Conservation (phyloP, 2,888 invertebrate species). For the Rhagonycha fulva region DNA sequence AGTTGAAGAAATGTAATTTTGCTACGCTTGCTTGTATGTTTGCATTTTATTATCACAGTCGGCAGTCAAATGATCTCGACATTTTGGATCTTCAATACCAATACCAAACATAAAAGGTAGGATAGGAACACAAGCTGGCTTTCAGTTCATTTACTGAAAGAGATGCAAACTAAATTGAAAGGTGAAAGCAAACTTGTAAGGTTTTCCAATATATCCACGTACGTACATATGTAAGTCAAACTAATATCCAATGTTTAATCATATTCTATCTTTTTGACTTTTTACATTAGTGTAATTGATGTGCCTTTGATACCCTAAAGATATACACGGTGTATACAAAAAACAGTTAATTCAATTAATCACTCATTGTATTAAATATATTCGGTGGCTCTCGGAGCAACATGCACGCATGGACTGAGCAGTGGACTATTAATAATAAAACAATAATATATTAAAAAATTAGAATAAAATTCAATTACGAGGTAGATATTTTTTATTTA, state of each 20-base stretch:
- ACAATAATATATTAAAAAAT: too few species aligned
- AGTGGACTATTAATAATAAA: too few species aligned
- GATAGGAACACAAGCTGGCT: conserved; percentile 8
- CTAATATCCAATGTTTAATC: background rate
- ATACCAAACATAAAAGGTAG: conserved; percentile 13
- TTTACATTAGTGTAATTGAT: too few species aligned
- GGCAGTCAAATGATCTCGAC: conserved; percentile 14
- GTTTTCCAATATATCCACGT: background rate
- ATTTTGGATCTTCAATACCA: conserved; percentile 8
- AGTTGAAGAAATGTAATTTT: conserved; percentile 14
- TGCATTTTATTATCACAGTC: conserved; percentile 12
- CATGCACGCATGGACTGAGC: too few species aligned
- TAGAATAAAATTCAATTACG: too few species aligned
- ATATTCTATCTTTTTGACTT: too few species aligned
- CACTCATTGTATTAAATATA: too few species aligned
- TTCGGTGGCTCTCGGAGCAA: too few species aligned
- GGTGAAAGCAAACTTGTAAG: background rate
- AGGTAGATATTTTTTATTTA: too few species aligned
- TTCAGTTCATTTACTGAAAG: background rate
- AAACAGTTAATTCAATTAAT: too few species aligned
- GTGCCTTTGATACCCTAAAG: too few species aligned
- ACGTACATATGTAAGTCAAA: background rate
- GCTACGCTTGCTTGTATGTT: conserved; percentile 7
- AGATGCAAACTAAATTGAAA: background rate
- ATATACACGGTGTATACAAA: too few species aligned